phyloP scores from a whole-genome alignment of 2,113 vertebrate species.

The Odocoileus hemionus region DNA sequence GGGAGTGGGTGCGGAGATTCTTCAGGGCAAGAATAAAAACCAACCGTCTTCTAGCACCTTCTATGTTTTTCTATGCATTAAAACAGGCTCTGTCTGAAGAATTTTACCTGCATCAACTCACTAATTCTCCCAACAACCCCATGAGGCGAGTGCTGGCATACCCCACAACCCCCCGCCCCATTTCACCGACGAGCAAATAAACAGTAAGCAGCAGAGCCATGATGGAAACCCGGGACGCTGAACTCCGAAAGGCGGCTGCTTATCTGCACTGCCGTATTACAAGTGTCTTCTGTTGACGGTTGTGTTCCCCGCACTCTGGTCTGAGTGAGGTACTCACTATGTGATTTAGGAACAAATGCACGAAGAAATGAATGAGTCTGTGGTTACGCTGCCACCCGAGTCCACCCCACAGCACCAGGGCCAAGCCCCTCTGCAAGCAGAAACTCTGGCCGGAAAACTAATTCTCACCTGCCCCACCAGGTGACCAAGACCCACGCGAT shows the following conservation, averaged over 20 bases:
- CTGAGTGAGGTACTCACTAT: neutral
- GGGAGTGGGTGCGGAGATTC: neutral
- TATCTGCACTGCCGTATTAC: rapidly evolving
- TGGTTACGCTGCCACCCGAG: neutral
- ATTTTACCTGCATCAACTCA: neutral
- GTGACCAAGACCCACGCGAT: neutral
- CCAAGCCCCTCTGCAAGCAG: neutral
- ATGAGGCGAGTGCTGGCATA: neutral
- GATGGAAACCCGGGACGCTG: neutral
- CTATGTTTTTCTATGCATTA: neutral
- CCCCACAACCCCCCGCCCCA: neutral
- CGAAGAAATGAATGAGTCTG: neutral
- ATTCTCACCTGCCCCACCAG: neutral
- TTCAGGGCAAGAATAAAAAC: neutral
- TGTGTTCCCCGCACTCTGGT: neutral
- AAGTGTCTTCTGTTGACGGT: neutral
- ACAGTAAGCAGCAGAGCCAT: neutral
- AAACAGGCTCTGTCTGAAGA: neutral
- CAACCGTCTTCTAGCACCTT: neutral
- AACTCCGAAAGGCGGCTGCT: neutral
- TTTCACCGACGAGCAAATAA: neutral
- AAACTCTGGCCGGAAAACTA: neutral
- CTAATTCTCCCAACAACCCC: neutral
- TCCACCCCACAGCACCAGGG: neutral
- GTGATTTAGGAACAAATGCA: neutral